These are phyloP conservation scores for Cromileptes altivelis DNA, from an alignment of 2,113 vertebrate genomes.

Conservation along the genomic window DNA sequence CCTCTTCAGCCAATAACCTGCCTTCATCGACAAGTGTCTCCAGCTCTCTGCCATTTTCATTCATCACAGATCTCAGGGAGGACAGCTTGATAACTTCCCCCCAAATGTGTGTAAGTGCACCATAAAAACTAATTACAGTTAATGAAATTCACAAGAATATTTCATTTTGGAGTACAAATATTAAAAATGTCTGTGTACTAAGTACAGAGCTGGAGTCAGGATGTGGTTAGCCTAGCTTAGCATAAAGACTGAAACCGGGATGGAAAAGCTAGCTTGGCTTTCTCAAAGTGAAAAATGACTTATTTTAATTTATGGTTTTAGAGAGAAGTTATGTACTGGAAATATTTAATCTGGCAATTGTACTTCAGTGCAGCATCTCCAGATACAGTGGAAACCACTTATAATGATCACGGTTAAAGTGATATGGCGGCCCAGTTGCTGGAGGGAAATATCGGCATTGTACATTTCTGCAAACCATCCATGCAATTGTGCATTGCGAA, in stretches of 20 bases:
- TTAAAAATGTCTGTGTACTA: background rate
- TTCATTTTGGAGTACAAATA: background rate
- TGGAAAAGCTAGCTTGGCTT: background rate
- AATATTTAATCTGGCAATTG: background rate
- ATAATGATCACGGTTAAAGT: too few species aligned
- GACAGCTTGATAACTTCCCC: background rate
- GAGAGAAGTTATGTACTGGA: too few species aligned
- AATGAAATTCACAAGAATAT: background rate
- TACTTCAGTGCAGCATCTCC: background rate
- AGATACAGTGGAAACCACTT: too few species aligned
- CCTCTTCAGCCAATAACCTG: slow-evolving; percentile 23
- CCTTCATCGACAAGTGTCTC: slow-evolving; percentile 20
- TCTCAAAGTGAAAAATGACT: too few species aligned
- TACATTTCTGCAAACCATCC: too few species aligned
- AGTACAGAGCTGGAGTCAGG: background rate
- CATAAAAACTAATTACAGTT: background rate
- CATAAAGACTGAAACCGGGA: background rate
- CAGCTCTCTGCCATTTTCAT: slow-evolving; percentile 21
- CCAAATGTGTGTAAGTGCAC: background rate
- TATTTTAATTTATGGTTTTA: too few species aligned
- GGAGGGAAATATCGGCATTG: too few species aligned
- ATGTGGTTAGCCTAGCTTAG: background rate
- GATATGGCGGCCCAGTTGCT: too few species aligned
- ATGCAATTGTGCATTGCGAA: too few species aligned
- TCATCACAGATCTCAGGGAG: background rate